These are phyloP conservation scores for Oxycera nigricornis DNA, from an alignment of 2,888 invertebrate genomes.

Conservation along the genomic window DNA sequence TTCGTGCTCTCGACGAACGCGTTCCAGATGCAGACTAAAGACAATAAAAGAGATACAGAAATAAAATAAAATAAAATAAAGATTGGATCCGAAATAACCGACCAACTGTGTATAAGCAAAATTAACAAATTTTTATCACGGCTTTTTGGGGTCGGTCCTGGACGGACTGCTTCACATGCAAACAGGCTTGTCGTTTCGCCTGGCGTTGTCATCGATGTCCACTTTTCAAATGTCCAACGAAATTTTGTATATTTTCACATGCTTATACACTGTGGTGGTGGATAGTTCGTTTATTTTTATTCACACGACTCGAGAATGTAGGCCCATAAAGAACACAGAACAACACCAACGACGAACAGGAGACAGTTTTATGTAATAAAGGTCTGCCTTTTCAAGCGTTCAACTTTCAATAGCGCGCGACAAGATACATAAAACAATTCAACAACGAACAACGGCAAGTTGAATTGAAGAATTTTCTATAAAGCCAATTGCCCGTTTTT, in stretches of 20 bases:
- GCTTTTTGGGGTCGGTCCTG: conserved; percentile 6
- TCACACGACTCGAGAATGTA: neutral
- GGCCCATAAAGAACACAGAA: neutral
- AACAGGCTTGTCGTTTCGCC: neutral
- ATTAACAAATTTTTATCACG: conserved; percentile 19
- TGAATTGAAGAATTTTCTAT: no score
- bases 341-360: neutral
- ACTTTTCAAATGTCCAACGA: conserved; percentile 35
- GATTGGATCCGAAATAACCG: neutral
- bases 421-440: no score
- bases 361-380: neutral
- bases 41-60: conserved; percentile 6
- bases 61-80: neutral
- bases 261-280: neutral
- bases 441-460: no score
- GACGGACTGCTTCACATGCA: no score
- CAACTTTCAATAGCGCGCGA: no score
- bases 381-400: no score
- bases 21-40: conserved; percentile 7
- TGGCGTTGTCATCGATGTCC: neutral
- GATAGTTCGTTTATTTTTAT: neutral
- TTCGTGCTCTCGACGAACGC: conserved; percentile 10
- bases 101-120: no score
- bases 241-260: conserved; percentile 10
- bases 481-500: no score